Evolutionary conservation across 2,888 invertebrate species (phyloP).

Genomic region (Scrobipalpa atriplicella): DNA sequence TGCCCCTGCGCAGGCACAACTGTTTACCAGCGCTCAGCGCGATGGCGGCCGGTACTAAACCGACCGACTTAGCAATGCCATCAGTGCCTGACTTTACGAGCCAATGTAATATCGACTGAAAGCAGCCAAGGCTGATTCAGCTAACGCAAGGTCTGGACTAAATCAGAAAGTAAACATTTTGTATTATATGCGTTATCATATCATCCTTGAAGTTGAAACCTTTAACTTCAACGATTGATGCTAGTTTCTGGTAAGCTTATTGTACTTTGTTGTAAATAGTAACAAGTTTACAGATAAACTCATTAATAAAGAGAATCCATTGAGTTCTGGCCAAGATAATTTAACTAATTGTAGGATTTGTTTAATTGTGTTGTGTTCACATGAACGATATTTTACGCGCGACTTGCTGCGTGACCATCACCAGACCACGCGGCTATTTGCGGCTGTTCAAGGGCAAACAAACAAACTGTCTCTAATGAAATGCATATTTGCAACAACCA

Average conservation of each 20-base stretch:
- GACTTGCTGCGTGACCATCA: slow-evolving; percentile 31
- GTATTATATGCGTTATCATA: background rate
- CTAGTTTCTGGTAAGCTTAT: too few relatives aligned
- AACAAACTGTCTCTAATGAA: slow-evolving; percentile 13
- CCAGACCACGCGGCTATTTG: slow-evolving; percentile 17
- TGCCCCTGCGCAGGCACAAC: background rate
- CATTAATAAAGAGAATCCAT: too few relatives aligned
- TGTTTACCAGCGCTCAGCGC: background rate
- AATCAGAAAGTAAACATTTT: background rate
- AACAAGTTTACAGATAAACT: too few relatives aligned
- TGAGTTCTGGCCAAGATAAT: background rate
- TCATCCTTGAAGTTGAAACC: background rate
- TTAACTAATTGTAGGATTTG: background rate
- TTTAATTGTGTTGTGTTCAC: slow-evolving; percentile 15
- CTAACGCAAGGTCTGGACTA: background rate
- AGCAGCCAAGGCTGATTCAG: background rate
- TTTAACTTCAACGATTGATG: too few relatives aligned
- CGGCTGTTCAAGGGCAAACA: slow-evolving; percentile 18
- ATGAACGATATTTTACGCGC: background rate
- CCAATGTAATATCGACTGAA: slow-evolving; percentile 40
- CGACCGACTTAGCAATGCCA: slow-evolving; percentile 28
- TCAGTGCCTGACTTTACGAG: slow-evolving; percentile 39
- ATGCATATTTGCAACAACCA: slow-evolving; percentile 14
- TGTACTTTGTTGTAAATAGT: too few relatives aligned
- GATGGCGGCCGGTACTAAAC: slow-evolving; percentile 3